Percentiles rank a stretch among this genome's conserved stretches.
These are phyloP conservation scores for Euzophera pinguis DNA, from an alignment of 2,888 invertebrate genomes.

Conservation along the genomic window DNA sequence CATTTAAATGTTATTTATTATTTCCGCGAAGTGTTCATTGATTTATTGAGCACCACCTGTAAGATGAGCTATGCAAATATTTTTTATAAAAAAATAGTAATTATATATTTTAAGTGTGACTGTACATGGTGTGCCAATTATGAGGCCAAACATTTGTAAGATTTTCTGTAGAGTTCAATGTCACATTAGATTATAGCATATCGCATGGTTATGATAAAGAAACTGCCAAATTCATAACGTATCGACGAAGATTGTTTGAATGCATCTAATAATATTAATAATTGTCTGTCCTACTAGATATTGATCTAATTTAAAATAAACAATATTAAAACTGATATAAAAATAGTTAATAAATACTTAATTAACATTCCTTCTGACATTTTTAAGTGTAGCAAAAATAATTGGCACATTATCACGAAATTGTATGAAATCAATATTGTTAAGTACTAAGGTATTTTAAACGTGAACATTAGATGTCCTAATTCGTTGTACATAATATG, in stretches of 20 bases:
- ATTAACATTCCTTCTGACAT: too few species aligned
- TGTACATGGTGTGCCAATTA: conserved; percentile 20
- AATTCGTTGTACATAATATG: conserved; percentile 33
- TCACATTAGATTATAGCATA: conserved; percentile 36
- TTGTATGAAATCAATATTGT: neutral
- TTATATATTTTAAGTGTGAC: conserved; percentile 9
- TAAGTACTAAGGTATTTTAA: neutral
- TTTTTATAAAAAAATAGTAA: conserved; percentile 4
- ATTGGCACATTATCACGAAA: neutral
- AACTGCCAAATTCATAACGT: conserved; percentile 46
- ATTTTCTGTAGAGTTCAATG: conserved; percentile 27
- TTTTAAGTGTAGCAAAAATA: neutral
- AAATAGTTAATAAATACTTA: too few species aligned
- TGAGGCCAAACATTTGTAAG: conserved; percentile 16
- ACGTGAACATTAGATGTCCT: conserved; percentile 9
- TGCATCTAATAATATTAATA: conserved; percentile 11
- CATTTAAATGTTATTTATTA: neutral
- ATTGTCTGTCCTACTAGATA: conserved; percentile 19
- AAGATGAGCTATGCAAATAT: conserved; percentile 13
- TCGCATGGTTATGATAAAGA: conserved; percentile 32
- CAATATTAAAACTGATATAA: neutral
- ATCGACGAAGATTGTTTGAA: conserved; percentile 13
- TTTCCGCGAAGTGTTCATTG: conserved; percentile 12
- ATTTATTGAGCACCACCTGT: conserved; percentile 10
- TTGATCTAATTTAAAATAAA: conserved; percentile 8